Evolutionary conservation across 1,140 invertebrate genomes (phyloP).

Genomic region (Rhynchophorus ferrugineus): DNA sequence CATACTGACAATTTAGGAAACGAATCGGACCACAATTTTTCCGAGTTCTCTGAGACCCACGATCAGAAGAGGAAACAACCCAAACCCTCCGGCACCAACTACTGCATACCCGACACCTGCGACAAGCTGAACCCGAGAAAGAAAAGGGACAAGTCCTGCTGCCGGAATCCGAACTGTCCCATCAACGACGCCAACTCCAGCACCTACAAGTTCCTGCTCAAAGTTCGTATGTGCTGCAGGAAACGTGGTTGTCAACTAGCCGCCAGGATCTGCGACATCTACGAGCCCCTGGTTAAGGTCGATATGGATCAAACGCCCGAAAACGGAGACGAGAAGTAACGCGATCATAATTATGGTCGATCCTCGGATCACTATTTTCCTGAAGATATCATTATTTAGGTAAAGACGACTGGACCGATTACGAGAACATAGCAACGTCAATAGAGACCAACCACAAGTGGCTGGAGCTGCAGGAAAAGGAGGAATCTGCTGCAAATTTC

Average conservation of each 20-base stretch:
- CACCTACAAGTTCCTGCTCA: conserved; percentile 9
- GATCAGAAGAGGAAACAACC: no score
- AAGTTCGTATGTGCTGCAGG: conserved; percentile 6
- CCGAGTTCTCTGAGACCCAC: no score
- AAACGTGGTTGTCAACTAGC: conserved; percentile 4
- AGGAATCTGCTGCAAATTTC: no score
- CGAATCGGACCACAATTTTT: no score
- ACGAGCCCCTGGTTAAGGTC: conserved; percentile 13
- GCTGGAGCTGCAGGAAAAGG: no score
- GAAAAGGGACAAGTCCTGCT: conserved; percentile 5
- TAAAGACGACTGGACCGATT: background rate
- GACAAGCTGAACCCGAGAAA: background rate
- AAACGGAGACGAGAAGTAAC: background rate
- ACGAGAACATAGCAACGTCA: no score
- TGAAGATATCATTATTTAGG: background rate
- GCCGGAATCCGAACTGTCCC: background rate
- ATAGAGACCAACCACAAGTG: no score
- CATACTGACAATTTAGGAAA: no score
- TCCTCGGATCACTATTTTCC: background rate
- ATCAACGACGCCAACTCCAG: conserved; percentile 7
- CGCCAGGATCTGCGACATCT: conserved; percentile 17
- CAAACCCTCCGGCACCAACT: no score
- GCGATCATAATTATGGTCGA: background rate
- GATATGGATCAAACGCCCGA: background rate
- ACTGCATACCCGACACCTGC: background rate